Conservation (phyloP, 1,140 invertebrate species). For the Armadillidium nasatum region DNA sequence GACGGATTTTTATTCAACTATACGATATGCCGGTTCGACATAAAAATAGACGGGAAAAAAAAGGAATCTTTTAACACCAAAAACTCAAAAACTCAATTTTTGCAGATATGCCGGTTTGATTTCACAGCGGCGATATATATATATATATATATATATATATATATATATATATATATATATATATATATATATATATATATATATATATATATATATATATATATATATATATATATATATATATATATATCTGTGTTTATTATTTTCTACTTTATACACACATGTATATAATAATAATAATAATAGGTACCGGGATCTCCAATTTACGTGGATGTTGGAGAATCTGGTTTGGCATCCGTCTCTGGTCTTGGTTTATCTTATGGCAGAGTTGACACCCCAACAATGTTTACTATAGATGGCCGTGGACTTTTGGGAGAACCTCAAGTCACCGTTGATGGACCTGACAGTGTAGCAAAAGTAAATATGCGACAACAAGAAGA, state of each 20-base stretch:
- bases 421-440: slow-evolving; percentile 58
- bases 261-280: neutral
- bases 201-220: no score
- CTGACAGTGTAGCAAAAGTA: slow-evolving; percentile 62
- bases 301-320: slow-evolving; percentile 53
- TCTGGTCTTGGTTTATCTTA: slow-evolving; percentile 53
- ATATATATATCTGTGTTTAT: neutral
- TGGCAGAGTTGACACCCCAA: slow-evolving; percentile 49
- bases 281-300: neutral
- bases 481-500: slow-evolving; percentile 54
- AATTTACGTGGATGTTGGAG: slow-evolving; percentile 59
- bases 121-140: no score
- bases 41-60: no score
- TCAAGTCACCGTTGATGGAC: slow-evolving; percentile 59
- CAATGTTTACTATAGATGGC: slow-evolving; percentile 50
- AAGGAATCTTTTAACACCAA: no score
- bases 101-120: no score
- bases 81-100: no score
- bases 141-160: no score
- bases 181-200: no score
- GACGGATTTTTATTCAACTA: no score
- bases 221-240: neutral
- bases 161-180: no score
- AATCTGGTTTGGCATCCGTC: slow-evolving; percentile 59
- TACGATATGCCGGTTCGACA: no score